These are phyloP conservation scores for Tadarida brasiliensis DNA, from an alignment of 2,797 vertebrate genomes.

Conservation along the genomic window DNA sequence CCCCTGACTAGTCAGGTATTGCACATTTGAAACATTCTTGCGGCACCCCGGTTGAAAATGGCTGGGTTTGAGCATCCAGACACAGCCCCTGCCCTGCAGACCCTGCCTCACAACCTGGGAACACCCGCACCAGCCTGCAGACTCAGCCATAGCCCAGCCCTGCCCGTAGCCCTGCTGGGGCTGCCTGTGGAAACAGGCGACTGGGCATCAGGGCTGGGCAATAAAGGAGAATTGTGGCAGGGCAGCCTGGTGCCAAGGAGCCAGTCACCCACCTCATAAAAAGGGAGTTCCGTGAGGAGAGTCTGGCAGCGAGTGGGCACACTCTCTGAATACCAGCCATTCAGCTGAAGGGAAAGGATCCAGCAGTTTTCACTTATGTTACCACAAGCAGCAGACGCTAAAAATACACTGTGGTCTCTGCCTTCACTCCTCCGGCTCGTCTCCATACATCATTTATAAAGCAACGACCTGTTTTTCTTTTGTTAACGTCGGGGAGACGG, in stretches of 20 bases:
- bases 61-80: neutral
- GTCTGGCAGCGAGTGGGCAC: slow-evolving; percentile 73
- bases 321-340: slow-evolving; percentile 78
- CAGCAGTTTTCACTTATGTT: slow-evolving; percentile 76
- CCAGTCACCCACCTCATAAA: slow-evolving; percentile 71
- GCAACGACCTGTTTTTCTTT: neutral
- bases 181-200: slow-evolving; percentile 5
- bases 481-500: neutral
- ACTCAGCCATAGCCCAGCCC: neutral
- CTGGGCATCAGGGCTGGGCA: slow-evolving; percentile 25
- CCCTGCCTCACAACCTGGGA: neutral
- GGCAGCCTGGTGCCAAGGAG: slow-evolving; percentile 69
- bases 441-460: slow-evolving; percentile 45
- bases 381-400: slow-evolving; percentile 75
- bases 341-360: slow-evolving; percentile 71
- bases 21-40: neutral
- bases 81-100: slow-evolving; percentile 17
- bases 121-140: slow-evolving; percentile 63
- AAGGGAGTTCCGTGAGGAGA: slow-evolving; percentile 68
- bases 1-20: neutral
- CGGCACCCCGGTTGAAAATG: neutral
- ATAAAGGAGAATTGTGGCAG: slow-evolving; percentile 63
- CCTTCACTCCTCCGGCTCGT: neutral
- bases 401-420: slow-evolving; percentile 74
- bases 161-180: neutral